Evolutionary conservation across 35 echinoderm and acorn worm genomes (phyloP).

Genomic region (Apostichopus japonicus): DNA sequence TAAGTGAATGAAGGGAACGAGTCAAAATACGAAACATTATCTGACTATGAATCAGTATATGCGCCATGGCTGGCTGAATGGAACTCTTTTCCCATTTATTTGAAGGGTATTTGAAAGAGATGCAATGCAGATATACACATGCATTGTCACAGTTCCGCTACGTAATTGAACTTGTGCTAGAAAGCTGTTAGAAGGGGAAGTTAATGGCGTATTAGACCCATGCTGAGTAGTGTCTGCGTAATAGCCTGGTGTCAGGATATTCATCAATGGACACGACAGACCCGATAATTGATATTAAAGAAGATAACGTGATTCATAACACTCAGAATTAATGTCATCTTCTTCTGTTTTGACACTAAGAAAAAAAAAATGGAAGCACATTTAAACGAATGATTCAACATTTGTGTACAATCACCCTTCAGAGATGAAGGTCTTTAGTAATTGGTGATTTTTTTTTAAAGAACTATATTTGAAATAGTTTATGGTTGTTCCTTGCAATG

Average conservation of each 20-base stretch:
- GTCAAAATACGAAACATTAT: not conserved
- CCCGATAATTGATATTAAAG: conserved; percentile 12
- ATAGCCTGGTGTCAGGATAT: not conserved
- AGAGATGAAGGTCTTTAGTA: no score
- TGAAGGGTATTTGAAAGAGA: conserved; percentile 5
- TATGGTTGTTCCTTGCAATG: no score
- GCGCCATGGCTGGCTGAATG: not conserved
- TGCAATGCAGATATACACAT: not conserved
- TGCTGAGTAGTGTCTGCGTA: not conserved
- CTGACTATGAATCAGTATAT: not conserved
- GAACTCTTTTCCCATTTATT: not conserved
- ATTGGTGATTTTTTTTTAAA: no score
- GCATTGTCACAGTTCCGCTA: not conserved
- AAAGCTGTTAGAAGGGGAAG: not conserved
- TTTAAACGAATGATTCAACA: no score
- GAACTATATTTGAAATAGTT: no score
- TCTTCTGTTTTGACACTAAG: no score
- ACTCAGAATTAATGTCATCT: no score
- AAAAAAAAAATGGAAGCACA: no score
- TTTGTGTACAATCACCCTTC: no score
- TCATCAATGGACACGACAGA: not conserved
- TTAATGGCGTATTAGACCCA: conserved; percentile 1
- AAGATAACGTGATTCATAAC: not conserved
- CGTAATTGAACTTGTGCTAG: conserved; percentile 1
- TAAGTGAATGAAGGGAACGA: not conserved